Evolutionary conservation across 2,113 vertebrate species (phyloP), one percentile per base, ranked within the genome.

Genomic region (Megaptera novaeangliae): DNA sequence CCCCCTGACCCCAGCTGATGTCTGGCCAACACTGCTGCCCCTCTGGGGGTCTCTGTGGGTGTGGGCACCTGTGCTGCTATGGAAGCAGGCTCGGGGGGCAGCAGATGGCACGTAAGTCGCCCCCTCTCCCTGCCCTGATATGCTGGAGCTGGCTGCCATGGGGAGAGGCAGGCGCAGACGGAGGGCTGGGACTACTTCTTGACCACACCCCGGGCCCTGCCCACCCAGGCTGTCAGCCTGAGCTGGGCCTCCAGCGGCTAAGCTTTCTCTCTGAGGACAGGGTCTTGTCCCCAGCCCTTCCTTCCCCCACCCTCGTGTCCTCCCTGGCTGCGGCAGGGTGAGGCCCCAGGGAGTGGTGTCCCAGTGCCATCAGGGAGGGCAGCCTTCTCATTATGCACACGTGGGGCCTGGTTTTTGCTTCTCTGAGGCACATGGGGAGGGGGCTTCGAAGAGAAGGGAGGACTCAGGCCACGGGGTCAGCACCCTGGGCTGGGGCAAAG

Each of bases 131-230:
- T 39, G 23, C 68, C 90, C 89, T 83, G 90, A 39, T 88, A 25
- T 12, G 41, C 95, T 46, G n/a, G 90, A n/a, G 64, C 83, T 55
- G 87, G 98, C 97, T 97, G 95, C 97, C 88, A 88, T 96, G 96
- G 95, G 92, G 89, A 97, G 94, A 97, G 91, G 52, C 57, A 6
- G 78, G 88, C 95, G 96, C 98, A 98, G 96, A 97, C 96, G 96
- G 98, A 12, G 8, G 6, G 68, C 96, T 94, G 27, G 46, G 74
- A 88, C 88, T 71, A 68, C 87, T 75, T 89, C 94, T 83, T 96
- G 97, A 96, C 96, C 97, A 96, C 87, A 95, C 97, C 94, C 97
- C 36, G 78, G 74, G 84, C 80, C 84, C 95, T 97, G 81, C 82
- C 17, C 6, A 31, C 87, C 81, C 75, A 46, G 84, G 69, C 92